Evolutionary conservation across 1,140 invertebrate species (phyloP).

Genomic region (Caenorhabditis tropicalis): DNA sequence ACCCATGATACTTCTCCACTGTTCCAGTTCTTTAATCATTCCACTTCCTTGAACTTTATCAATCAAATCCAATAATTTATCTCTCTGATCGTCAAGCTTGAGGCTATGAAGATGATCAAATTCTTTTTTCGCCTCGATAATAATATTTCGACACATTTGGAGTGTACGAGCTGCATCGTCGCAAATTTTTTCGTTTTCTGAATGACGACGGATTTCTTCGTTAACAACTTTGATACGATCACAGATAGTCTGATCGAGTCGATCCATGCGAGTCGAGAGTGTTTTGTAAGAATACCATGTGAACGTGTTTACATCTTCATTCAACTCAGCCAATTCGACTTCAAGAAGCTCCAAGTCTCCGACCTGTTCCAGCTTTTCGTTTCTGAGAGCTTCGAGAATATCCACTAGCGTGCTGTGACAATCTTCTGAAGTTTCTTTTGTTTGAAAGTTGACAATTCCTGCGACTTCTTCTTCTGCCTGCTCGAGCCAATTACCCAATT

Average conservation of each 20-base stretch:
- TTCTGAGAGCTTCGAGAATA: neutral
- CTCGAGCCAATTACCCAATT: conserved; percentile 15
- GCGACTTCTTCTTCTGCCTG: conserved; percentile 16
- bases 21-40: conserved; percentile 9
- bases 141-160: neutral
- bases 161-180: neutral
- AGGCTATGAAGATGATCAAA: neutral
- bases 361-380: neutral
- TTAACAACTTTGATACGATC: neutral
- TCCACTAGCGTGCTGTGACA: neutral
- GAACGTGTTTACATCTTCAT: conserved; percentile 2
- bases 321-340: conserved; percentile 9
- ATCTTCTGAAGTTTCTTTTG: conserved; percentile 18
- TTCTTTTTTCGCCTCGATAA: neutral
- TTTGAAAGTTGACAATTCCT: neutral
- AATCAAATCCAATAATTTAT: neutral
- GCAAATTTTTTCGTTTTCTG: conserved; percentile 6
- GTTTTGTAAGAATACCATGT: conserved; percentile 17
- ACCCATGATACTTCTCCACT: conserved; percentile 23
- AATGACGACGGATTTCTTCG: neutral
- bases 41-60: neutral
- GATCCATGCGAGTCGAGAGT: neutral
- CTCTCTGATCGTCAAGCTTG: neutral
- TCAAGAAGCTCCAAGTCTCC: neutral
- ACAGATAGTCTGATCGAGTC: neutral